phyloP scores from a whole-genome alignment of 2,888 invertebrate genomes.

The Diaprepes abbreviatus region DNA sequence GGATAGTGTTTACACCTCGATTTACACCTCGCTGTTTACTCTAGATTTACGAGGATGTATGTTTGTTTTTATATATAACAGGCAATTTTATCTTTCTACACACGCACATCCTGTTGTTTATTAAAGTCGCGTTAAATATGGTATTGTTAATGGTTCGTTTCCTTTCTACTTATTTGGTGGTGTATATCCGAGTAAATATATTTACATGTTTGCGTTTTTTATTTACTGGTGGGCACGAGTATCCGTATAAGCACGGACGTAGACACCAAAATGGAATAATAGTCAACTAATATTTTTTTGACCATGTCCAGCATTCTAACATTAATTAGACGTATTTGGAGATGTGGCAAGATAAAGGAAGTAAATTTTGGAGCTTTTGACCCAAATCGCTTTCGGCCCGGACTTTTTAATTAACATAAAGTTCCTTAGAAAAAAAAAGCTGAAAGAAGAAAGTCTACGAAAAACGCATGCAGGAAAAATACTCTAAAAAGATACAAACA shows the following conservation, averaged over 20 bases:
- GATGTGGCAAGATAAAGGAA: too few species aligned
- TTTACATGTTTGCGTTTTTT: constrained; percentile 30
- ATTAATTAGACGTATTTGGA: too few species aligned
- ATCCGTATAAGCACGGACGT: background rate
- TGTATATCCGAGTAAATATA: constrained; percentile 43
- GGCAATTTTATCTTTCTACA: constrained; percentile 49
- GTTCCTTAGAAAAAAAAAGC: too few species aligned
- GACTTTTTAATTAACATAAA: too few species aligned
- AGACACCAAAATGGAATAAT: background rate
- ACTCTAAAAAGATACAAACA: too few species aligned
- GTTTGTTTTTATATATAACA: constrained; percentile 47
- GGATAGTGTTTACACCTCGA: constrained; percentile 26
- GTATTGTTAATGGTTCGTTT: constrained; percentile 49
- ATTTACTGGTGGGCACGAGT: constrained; percentile 8
- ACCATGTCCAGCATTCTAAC: too few species aligned
- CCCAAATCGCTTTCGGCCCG: too few species aligned
- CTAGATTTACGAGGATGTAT: constrained; percentile 47
- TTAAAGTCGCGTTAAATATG: constrained; percentile 46
- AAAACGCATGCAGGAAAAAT: too few species aligned
- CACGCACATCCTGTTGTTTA: constrained; percentile 50
- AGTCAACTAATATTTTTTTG: background rate
- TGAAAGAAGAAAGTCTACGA: too few species aligned
- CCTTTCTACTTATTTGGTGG: constrained; percentile 48
- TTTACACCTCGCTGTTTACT: constrained; percentile 35
- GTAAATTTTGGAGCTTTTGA: too few species aligned